phyloP scores from a whole-genome alignment of 2,797 vertebrate species.

The Phoxinus dragarum region DNA sequence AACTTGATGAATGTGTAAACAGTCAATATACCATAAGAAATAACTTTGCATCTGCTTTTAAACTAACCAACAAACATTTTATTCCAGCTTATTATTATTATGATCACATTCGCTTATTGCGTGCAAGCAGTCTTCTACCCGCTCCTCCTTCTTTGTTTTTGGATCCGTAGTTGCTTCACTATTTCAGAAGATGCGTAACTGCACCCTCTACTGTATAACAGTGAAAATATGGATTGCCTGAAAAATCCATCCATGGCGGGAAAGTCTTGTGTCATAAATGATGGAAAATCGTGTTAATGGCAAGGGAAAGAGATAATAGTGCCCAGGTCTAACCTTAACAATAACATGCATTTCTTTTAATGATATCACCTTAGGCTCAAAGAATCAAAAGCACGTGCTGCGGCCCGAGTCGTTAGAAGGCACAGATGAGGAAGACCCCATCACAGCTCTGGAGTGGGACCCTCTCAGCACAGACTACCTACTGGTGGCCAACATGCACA shows the following conservation, averaged over 20 bases:
- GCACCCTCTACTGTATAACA: neutral
- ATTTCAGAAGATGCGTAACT: neutral
- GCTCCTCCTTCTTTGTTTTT: neutral
- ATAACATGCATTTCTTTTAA: neutral
- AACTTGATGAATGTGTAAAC: too few relatives aligned
- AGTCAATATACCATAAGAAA: too few relatives aligned
- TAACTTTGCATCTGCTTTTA: too few relatives aligned
- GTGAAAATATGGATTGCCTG: neutral
- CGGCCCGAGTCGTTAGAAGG: constrained; percentile 94
- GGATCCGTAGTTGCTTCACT: neutral
- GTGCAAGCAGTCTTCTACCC: too few relatives aligned
- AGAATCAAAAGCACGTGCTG: constrained; percentile 93
- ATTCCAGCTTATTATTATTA: too few relatives aligned
- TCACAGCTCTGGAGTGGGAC: constrained; percentile 96
- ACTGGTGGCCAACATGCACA: constrained; percentile 93
- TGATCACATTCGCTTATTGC: too few relatives aligned
- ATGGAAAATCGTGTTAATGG: neutral
- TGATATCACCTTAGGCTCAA: constrained; percentile 78
- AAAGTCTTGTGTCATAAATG: too few relatives aligned
- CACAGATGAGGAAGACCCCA: constrained; percentile 94
- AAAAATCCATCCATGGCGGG: neutral
- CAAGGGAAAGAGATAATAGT: neutral
- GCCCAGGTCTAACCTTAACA: neutral
- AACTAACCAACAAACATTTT: too few relatives aligned
- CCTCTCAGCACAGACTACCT: constrained; percentile 92